A percentile compares a stretch with the other conserved stretches of the same genome.
Conservation (phyloP, 2,888 invertebrate genomes). For the Pseudococcus viburni region DNA sequence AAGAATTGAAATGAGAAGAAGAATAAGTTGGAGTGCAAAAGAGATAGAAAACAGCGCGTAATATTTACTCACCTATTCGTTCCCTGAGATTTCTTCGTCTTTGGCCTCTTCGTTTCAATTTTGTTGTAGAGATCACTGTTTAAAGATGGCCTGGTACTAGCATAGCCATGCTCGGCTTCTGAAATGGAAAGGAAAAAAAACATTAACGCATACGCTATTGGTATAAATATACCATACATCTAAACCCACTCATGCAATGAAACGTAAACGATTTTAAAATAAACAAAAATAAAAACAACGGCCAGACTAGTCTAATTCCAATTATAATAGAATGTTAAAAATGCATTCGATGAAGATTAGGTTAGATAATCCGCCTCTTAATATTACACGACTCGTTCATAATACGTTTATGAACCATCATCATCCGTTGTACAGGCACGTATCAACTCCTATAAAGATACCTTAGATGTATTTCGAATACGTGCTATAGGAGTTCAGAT, state of each 20-base stretch:
- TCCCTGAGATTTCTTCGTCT: slow-evolving; percentile 90
- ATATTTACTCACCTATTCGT: slow-evolving; percentile 77
- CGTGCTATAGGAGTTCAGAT: no score
- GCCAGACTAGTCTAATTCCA: slow-evolving; percentile 17
- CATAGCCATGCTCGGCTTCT: slow-evolving; percentile 93
- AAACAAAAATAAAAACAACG: slow-evolving; percentile 37
- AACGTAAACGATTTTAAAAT: slow-evolving; percentile 9
- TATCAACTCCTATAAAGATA: no score
- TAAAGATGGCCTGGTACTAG: slow-evolving; percentile 82
- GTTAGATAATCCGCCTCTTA: not conserved
- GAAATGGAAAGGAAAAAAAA: slow-evolving; percentile 71
- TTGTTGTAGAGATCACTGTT: slow-evolving; percentile 81
- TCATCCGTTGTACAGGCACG: no score
- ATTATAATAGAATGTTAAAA: slow-evolving; percentile 43
- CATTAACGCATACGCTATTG: not conserved
- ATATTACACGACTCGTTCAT: not conserved
- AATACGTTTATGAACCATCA: not conserved
- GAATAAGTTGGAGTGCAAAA: not conserved
- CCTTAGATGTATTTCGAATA: no score
- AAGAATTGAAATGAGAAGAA: slow-evolving; percentile 8
- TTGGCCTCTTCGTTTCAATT: slow-evolving; percentile 81
- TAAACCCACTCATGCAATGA: not conserved
- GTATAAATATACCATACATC: not conserved
- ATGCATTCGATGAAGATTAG: not conserved
- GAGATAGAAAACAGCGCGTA: slow-evolving; percentile 20